phyloP scores from a whole-genome alignment of 1,140 invertebrate genomes.

The Lamellibrachia luymesi region DNA sequence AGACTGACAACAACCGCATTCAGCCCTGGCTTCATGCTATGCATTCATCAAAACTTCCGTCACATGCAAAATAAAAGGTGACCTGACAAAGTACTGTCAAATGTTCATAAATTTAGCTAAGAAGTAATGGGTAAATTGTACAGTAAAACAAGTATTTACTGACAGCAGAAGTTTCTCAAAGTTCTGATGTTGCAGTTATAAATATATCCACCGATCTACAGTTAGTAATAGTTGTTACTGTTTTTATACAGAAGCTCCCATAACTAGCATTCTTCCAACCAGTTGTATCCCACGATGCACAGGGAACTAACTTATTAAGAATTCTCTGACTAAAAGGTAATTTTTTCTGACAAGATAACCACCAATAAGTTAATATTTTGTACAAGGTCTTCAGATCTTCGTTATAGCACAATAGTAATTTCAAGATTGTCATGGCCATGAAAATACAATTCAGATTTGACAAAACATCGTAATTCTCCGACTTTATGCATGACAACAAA shows the following conservation, averaged over 20 bases:
- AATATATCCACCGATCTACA: background rate
- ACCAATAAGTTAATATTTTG: no score
- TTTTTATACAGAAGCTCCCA: background rate
- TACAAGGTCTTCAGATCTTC: no score
- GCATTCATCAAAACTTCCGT: background rate
- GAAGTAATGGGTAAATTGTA: background rate
- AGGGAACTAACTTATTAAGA: no score
- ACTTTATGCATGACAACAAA: no score
- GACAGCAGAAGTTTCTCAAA: background rate
- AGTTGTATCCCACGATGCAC: background rate
- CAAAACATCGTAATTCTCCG: no score
- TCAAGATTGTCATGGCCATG: no score
- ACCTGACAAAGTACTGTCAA: background rate
- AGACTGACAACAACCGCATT: background rate
- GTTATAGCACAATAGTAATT: no score
- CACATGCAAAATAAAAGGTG: background rate
- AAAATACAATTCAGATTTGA: no score
- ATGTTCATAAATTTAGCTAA: background rate
- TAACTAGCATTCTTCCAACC: background rate
- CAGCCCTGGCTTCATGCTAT: background rate
- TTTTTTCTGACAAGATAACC: no score
- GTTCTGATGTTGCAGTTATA: background rate
- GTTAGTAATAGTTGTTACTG: background rate
- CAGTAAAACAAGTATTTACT: background rate
- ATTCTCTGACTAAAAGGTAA: no score